Evolutionary conservation across 2,113 vertebrate genomes (phyloP), one percentile per base, ranked within the genome.

Genomic region (Geococcyx californianus): DNA sequence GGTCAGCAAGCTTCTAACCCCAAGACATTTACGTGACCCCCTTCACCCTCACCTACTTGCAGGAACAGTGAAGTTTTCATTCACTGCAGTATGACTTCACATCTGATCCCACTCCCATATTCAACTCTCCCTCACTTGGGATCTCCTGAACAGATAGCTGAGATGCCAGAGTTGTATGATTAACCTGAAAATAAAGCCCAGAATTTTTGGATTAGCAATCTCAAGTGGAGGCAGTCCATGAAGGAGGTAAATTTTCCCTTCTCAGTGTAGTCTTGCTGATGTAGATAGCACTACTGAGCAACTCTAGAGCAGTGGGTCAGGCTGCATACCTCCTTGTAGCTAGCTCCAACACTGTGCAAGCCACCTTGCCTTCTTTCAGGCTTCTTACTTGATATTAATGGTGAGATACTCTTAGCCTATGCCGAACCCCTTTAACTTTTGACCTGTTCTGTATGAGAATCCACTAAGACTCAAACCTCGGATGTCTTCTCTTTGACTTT

Each of bases 281-380:
- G 7, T 4, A 58, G 36, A 56, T 13, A 45, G 2, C 9, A 60
- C 13, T 19, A 25, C 9, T 49, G 42, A 67, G 16, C 7, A 44
- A 10, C 19, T 19, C 9, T 17, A 31, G 20, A 68, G n/a, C 15
- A 33, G 10, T 34, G 36, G 17, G 7, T 34, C 26, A 54, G 47
- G 12, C 21, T 58, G 7, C 2, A 0, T 44, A 21, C 1, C 14
- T 42, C 33, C 24, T 9, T 19, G 36, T 67, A 52, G 19, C 29
- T 52, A n/a, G 70, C 21, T 16, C 19, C 21, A 80, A 4, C 0
- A 3, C 4, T 38, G 6, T 31, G 9, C 20, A 55, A 58, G 16
- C 4, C 13, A 58, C 15, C 1, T 3, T 16, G 8, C 5, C 11
- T 63, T 26, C 45, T 19, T 60, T 21, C 10, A 54, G 10, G 23